phyloP scores from a whole-genome alignment of 2,113 vertebrate genomes.

The Labrus mixtus region DNA sequence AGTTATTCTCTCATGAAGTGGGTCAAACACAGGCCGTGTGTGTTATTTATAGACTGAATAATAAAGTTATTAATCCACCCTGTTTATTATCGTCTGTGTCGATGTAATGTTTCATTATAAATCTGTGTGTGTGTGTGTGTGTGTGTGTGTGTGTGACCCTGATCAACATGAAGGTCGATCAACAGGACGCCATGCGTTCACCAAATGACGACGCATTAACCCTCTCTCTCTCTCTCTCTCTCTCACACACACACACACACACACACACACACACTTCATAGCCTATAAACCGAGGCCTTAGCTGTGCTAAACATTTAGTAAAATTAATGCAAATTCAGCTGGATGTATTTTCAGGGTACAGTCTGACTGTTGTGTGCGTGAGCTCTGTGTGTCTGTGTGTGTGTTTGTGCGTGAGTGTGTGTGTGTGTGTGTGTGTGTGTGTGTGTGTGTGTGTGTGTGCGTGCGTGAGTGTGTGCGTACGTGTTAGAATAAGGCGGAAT shows the following conservation, averaged over 20 bases:
- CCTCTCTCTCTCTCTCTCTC: too few relatives aligned
- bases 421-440: not conserved
- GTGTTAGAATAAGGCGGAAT: constrained; percentile 43
- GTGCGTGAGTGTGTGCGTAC: constrained; percentile 23
- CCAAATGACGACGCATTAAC: not conserved
- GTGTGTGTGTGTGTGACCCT: not conserved
- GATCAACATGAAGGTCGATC: constrained; percentile 18
- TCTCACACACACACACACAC: too few relatives aligned
- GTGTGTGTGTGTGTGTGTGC: not conserved
- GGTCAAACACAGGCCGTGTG: too few relatives aligned
- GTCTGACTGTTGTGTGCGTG: not conserved
- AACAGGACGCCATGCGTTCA: not conserved
- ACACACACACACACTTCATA: too few relatives aligned
- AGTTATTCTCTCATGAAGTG: not conserved
- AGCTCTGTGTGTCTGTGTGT: not conserved
- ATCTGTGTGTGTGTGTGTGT: too few relatives aligned
- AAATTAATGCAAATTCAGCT: too few relatives aligned
- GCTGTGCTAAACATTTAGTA: not conserved
- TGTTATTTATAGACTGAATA: not conserved
- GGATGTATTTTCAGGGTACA: fast-evolving
- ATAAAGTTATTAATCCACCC: not conserved
- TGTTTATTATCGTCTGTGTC: too few relatives aligned
- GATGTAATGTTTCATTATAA: too few relatives aligned
- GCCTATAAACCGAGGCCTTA: too few relatives aligned
- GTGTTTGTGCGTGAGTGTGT: not conserved